Evolutionary conservation across 2,113 vertebrate genomes (phyloP).

Genomic region (Taurulus bubalis): DNA sequence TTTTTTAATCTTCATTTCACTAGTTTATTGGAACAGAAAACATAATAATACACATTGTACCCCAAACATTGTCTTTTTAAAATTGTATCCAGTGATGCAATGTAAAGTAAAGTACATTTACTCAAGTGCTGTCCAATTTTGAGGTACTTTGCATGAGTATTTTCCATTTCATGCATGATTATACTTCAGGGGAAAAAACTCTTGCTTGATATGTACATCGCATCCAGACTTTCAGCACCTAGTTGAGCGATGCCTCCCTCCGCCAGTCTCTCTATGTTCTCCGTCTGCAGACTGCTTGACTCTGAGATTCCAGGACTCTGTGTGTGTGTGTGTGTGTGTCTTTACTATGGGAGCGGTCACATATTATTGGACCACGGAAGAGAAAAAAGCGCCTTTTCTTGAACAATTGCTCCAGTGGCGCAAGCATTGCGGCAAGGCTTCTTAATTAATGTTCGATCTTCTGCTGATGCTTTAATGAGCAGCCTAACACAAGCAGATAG

Average conservation of each 20-base stretch:
- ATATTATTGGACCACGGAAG: constrained; percentile 38
- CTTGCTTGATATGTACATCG: not conserved
- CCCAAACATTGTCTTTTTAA: not conserved
- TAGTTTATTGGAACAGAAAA: not conserved
- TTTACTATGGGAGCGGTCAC: too few species aligned
- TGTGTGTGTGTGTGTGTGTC: too few species aligned
- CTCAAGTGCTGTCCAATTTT: not conserved
- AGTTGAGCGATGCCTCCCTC: too few species aligned
- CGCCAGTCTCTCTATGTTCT: too few species aligned
- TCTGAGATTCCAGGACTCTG: constrained; percentile 6
- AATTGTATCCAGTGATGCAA: not conserved
- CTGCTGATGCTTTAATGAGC: constrained; percentile 68
- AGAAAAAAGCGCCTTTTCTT: constrained; percentile 5
- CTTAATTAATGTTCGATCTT: constrained; percentile 78
- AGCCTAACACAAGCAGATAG: constrained; percentile 19
- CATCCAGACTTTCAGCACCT: not conserved
- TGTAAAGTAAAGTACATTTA: not conserved
- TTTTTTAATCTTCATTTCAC: not conserved
- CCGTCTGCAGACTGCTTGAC: too few species aligned
- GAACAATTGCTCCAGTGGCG: constrained; percentile 24
- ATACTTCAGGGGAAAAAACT: too few species aligned
- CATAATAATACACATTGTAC: not conserved
- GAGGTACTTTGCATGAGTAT: not conserved
- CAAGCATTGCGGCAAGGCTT: constrained; percentile 8
- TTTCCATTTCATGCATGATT: not conserved